These are phyloP conservation scores for Amia ocellicauda DNA, from an alignment of 2,113 vertebrate species.

Conservation along the genomic window DNA sequence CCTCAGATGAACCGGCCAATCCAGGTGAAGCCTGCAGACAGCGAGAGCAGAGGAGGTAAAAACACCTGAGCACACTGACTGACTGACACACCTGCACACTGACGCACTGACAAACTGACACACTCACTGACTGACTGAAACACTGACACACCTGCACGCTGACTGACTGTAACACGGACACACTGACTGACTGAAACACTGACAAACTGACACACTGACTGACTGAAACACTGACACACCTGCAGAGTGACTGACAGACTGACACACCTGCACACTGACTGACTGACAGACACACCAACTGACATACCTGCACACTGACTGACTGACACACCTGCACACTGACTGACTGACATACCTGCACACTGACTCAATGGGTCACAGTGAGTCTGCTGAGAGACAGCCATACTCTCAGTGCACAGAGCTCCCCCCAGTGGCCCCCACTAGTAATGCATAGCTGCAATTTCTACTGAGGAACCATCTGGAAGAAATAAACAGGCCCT, in stretches of 20 bases:
- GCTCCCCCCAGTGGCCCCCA: slow-evolving; percentile 14
- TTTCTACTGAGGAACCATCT: no score
- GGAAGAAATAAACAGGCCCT: no score
- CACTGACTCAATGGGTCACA: background rate
- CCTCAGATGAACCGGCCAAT: slow-evolving; percentile 70
- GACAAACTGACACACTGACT: background rate
- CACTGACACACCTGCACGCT: slow-evolving; percentile 6
- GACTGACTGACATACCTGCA: slow-evolving; percentile 1
- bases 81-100: slow-evolving; percentile 3
- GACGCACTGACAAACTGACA: slow-evolving; percentile 11
- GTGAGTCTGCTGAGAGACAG: background rate
- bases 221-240: background rate
- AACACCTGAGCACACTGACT: slow-evolving; percentile 8
- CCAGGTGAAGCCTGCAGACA: slow-evolving; percentile 73
- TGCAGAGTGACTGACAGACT: background rate
- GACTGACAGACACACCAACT: slow-evolving; percentile 6
- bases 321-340: slow-evolving; percentile 2
- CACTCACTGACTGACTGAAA: slow-evolving; percentile 4
- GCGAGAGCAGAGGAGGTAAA: slow-evolving; percentile 71
- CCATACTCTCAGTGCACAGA: background rate
- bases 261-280: background rate
- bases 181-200: background rate
- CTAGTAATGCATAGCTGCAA: slow-evolving; percentile 8
- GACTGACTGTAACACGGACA: background rate
- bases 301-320: background rate